Percentiles rank a stretch among this genome's conserved stretches.
phyloP scores from a whole-genome alignment of 2,797 vertebrate genomes.

The Liparis tanakae region DNA sequence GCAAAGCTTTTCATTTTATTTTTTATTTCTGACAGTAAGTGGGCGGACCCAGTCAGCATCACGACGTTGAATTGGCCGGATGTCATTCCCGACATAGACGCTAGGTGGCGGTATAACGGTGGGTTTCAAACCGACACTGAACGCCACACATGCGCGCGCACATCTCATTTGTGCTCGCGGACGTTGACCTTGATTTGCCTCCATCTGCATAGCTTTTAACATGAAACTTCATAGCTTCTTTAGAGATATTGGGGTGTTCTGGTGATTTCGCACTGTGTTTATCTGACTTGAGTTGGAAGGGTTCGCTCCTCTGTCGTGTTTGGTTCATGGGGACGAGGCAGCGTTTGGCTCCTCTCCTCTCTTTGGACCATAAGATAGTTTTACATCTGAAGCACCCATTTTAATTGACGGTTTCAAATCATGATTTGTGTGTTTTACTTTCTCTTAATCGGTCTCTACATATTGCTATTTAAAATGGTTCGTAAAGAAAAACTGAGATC shows the following conservation, averaged over 20 bases:
- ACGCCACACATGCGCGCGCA: too few relatives aligned
- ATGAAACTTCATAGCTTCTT: slow-evolving; percentile 58
- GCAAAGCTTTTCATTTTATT: not conserved
- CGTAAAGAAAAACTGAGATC: slow-evolving; percentile 50
- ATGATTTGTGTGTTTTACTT: slow-evolving; percentile 53
- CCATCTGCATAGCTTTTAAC: slow-evolving; percentile 46
- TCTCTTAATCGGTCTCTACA: slow-evolving; percentile 56
- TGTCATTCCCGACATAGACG: not conserved
- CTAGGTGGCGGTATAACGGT: not conserved
- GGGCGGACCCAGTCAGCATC: not conserved
- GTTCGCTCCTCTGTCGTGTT: slow-evolving; percentile 20
- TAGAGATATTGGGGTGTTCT: slow-evolving; percentile 58
- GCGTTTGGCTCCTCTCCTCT: slow-evolving; percentile 66
- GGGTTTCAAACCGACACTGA: not conserved
- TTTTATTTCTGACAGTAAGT: too few relatives aligned
- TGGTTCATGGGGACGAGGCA: slow-evolving; percentile 47
- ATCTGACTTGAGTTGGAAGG: slow-evolving; percentile 51
- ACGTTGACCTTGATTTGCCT: not conserved
- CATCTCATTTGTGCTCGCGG: not conserved
- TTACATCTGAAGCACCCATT: slow-evolving; percentile 72
- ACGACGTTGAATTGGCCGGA: not conserved
- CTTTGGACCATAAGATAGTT: slow-evolving; percentile 53
- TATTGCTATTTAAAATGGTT: slow-evolving; percentile 57
- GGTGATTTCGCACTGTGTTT: slow-evolving; percentile 70
- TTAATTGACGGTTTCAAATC: slow-evolving; percentile 53